Conservation (phyloP, 2,797 vertebrate species). For the Acrocephalus scirpaceus region DNA sequence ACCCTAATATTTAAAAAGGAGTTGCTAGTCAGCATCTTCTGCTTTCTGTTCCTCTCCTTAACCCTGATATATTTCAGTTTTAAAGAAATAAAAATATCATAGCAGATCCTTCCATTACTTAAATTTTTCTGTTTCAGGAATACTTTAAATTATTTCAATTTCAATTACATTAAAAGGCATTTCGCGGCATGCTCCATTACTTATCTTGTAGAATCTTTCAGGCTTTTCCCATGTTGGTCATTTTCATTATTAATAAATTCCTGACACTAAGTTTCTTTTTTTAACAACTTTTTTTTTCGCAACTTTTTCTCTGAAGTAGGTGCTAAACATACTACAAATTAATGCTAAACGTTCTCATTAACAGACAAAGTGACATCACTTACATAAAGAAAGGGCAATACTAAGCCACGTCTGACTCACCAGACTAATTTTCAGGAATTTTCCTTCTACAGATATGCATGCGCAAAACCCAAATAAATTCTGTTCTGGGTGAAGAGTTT, state of each 20-base stretch:
- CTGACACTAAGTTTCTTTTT: background rate
- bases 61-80: background rate
- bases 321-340: background rate
- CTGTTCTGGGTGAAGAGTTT: background rate
- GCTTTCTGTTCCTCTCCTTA: background rate
- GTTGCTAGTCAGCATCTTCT: background rate
- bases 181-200: background rate
- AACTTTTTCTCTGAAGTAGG: background rate
- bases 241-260: background rate
- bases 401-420: background rate
- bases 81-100: background rate
- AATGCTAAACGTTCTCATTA: background rate
- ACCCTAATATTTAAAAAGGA: background rate
- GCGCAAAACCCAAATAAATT: background rate
- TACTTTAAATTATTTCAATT: background rate
- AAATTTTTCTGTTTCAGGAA: background rate
- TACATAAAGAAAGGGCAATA: background rate
- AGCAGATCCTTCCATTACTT: background rate
- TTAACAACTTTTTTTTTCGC: background rate
- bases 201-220: background rate
- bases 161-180: background rate
- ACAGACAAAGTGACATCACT: background rate
- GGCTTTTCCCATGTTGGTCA: background rate
- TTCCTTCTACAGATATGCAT: background rate
- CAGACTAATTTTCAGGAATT: background rate